Evolutionary conservation across 2,888 invertebrate species (phyloP), one percentile per base, ranked within the genome.

Genomic region (Synergus umbraculus): DNA sequence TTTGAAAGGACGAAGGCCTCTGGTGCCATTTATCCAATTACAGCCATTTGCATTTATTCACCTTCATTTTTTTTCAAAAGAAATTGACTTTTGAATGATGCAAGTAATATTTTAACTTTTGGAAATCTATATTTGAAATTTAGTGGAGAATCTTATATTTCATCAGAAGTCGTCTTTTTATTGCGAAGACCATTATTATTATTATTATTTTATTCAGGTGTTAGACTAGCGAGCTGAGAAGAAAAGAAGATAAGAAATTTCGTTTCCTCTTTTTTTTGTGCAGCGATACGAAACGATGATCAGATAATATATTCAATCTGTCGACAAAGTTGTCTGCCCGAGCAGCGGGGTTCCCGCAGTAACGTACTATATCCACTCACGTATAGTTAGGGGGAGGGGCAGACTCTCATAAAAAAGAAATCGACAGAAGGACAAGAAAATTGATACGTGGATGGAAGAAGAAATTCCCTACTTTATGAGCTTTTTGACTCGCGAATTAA

Each of bases 201-300:
- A 22, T 22, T 22, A 22, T 22, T 22, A 22, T 22, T 22, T 22
- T 22, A n/a, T 63, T 79, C 67, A 73, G 76, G 63, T 63, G 63
- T 60, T 79, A 67, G 49, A 54, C 41, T 60, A 58, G 37, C 69
- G 37, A 43, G 18, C 12, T 15, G 29, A 37, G 37, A 73, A 54
- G 79, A 69, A 60, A 78, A 60, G 65, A 66, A 78, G 66, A 66
- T 76, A 65, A 78, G 76, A 78, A 67, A 67, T 73, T 18, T 78
- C 69, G 63, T 67, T 76, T 64, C 78, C 49, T 79, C 49, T 64
- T 64, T 49, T 64, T 63, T 54, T 78, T 76, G 66, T 49, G 77
- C 73, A 65, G 73, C 77, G 65, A 79, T 77, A 77, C 78, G 78
- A 81, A 80, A 82, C 81, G 73, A 73, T 54, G 73, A 73, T 73